These are phyloP conservation scores for Gopherus evgoodei DNA, from an alignment of 2,113 vertebrate species.

Conservation along the genomic window DNA sequence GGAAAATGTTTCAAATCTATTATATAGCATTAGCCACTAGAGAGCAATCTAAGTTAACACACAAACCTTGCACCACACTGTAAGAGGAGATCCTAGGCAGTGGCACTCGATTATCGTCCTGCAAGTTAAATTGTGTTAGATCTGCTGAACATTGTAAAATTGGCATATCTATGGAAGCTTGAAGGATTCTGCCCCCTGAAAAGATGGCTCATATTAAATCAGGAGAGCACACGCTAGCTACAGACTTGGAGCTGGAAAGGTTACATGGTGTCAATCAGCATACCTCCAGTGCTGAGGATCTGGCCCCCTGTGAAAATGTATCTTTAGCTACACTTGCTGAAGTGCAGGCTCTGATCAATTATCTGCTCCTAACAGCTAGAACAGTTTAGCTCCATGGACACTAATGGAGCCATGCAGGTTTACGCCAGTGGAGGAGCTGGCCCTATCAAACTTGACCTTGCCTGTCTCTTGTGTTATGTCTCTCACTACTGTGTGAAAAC, in stretches of 20 bases:
- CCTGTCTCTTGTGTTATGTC: not conserved
- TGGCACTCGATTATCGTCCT: not conserved
- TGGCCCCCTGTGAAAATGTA: not conserved
- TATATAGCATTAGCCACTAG: not conserved
- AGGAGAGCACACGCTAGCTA: not conserved
- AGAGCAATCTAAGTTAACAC: not conserved
- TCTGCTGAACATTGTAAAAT: not conserved
- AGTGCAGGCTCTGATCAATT: not conserved
- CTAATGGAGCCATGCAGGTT: not conserved
- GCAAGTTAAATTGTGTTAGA: not conserved
- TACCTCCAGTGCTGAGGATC: not conserved
- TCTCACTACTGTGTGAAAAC: not conserved
- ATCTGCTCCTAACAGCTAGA: not conserved
- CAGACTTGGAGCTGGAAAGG: not conserved
- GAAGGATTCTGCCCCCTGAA: not conserved
- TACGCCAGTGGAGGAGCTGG: not conserved
- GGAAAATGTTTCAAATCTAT: not conserved
- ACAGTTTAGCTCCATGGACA: not conserved
- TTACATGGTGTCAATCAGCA: not conserved
- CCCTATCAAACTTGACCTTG: not conserved
- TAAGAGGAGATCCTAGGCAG: not conserved
- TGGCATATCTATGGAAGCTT: not conserved
- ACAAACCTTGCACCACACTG: not conserved
- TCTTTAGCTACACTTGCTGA: not conserved
- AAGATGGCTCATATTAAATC: not conserved